Conservation (phyloP, 1,140 invertebrate species). For the Cryptotermes secundus region DNA sequence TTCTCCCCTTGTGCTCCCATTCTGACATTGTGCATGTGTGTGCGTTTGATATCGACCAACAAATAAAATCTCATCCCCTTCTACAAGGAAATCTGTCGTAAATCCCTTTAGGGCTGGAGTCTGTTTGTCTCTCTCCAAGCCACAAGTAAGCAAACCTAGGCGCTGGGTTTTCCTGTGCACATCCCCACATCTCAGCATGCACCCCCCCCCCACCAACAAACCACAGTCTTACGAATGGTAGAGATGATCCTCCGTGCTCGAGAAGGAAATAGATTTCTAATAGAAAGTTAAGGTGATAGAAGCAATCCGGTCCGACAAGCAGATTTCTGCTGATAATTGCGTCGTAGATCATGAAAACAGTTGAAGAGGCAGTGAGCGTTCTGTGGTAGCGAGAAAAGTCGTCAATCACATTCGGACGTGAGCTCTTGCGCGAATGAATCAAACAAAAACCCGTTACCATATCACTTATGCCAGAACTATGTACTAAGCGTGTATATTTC, state of each 20-base stretch:
- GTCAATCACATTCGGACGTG: background rate
- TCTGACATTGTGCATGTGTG: background rate
- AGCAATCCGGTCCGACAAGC: conserved; percentile 18
- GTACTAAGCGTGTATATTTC: too few species aligned
- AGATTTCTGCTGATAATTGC: conserved; percentile 21
- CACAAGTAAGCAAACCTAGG: background rate
- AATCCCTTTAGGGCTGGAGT: conserved; percentile 17
- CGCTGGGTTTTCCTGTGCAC: background rate
- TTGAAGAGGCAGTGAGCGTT: too few species aligned
- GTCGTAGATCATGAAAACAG: background rate
- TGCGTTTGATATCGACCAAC: conserved; percentile 5
- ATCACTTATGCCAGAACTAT: too few species aligned
- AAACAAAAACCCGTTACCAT: too few species aligned
- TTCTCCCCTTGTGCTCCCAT: background rate
- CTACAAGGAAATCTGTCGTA: conserved; percentile 26
- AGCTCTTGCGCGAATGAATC: background rate
- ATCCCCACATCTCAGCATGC: background rate
- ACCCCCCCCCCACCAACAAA: too few species aligned
- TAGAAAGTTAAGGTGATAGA: conserved; percentile 10
- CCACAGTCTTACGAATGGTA: background rate
- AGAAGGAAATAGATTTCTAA: conserved; percentile 22
- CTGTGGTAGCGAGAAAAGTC: background rate
- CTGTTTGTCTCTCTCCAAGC: background rate
- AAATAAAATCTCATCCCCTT: conserved; percentile 7
- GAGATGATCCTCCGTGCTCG: background rate